phyloP scores from a whole-genome alignment of 2,888 invertebrate genomes.

The Caenorhabditis drosophilae region DNA sequence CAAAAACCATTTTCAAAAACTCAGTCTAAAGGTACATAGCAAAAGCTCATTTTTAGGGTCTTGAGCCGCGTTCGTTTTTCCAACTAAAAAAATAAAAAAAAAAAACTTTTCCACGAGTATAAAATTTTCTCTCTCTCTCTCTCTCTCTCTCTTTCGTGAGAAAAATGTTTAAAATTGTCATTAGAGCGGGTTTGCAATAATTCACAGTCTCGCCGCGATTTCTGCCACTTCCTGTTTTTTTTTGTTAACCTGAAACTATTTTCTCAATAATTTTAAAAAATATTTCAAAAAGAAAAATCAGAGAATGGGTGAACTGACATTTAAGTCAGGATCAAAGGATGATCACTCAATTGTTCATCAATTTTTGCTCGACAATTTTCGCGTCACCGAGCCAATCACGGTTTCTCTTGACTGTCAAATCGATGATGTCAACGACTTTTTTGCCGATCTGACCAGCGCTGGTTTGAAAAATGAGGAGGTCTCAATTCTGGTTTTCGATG shows the following conservation, averaged over 20 bases:
- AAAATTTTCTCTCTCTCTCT: no score
- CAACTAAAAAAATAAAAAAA: no score
- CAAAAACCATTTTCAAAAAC: no score
- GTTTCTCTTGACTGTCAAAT: constrained; percentile 29
- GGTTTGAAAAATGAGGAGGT: constrained; percentile 33
- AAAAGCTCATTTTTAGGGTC: no score
- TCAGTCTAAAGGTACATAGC: no score
- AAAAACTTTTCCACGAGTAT: no score
- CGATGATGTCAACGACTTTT: constrained; percentile 47
- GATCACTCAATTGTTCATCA: constrained; percentile 29
- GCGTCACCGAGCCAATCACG: constrained; percentile 50
- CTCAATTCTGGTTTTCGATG: constrained; percentile 37
- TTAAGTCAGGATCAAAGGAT: constrained; percentile 10
- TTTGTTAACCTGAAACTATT: constrained; percentile 10
- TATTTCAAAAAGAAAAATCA: constrained; percentile 4
- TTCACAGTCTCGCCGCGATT: constrained; percentile 8
- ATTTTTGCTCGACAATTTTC: constrained; percentile 44
- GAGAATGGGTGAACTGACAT: no score
- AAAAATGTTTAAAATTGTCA: no score
- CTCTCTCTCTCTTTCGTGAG: no score
- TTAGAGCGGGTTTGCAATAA: no score
- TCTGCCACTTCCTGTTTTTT: constrained; percentile 3
- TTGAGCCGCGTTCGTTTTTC: no score
- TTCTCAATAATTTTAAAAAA: no score
- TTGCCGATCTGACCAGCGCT: constrained; percentile 42